phyloP scores from a whole-genome alignment of 2,113 vertebrate genomes.

The Sprattus sprattus region DNA sequence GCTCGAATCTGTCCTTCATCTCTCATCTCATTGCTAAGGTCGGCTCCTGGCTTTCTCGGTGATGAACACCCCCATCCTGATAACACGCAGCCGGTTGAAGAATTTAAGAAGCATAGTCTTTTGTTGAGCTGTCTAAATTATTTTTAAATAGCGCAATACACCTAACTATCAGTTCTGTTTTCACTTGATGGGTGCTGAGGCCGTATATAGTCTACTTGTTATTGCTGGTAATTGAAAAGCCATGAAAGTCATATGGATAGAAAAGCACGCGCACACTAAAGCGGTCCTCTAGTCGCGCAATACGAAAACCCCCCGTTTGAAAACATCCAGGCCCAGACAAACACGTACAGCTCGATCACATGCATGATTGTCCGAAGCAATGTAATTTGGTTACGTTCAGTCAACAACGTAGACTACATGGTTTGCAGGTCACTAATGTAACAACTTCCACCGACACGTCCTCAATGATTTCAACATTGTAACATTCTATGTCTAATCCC shows the following conservation, averaged over 20 bases:
- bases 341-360: neutral
- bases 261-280: neutral
- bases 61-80: slow-evolving; percentile 61
- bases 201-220: slow-evolving; percentile 15
- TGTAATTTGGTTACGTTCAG: neutral
- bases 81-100: slow-evolving; percentile 63
- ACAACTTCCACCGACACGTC: neutral
- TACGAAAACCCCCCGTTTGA: neutral
- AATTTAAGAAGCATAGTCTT: slow-evolving; percentile 61
- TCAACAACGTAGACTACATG: neutral
- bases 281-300: neutral
- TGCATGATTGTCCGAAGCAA: slow-evolving; percentile 6
- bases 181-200: slow-evolving; percentile 18
- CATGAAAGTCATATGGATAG: slow-evolving; percentile 40
- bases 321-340: neutral
- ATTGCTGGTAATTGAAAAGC: slow-evolving; percentile 43
- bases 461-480: neutral
- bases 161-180: slow-evolving; percentile 38
- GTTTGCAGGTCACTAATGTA: neutral
- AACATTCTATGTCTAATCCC: neutral
- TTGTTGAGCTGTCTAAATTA: slow-evolving; percentile 57
- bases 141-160: slow-evolving; percentile 56
- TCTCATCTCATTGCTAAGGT: slow-evolving; percentile 79
- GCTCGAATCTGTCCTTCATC: slow-evolving; percentile 88
- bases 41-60: slow-evolving; percentile 67